A percentile compares a stretch with the other conserved stretches of the same genome.
Conservation (phyloP, 1,140 invertebrate genomes). For the Lucilia cuprina region DNA sequence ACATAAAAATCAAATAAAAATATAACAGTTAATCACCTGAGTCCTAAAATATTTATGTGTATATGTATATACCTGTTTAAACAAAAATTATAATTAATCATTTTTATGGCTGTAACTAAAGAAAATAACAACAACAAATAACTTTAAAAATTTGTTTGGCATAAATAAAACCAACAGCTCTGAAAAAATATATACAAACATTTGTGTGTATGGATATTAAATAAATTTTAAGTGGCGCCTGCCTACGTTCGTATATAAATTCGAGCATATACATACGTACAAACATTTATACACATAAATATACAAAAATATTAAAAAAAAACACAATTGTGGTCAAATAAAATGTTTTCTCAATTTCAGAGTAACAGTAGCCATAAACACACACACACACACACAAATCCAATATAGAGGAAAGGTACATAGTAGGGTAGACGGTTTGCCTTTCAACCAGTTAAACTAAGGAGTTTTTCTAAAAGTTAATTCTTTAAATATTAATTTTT, state of each 20-base stretch:
- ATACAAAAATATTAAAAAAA: background rate
- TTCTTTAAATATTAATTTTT: too few relatives aligned
- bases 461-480: too few relatives aligned
- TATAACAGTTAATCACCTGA: background rate
- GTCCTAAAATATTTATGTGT: background rate
- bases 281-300: background rate
- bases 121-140: background rate
- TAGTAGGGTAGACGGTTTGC: too few relatives aligned
- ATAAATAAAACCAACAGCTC: background rate
- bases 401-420: background rate
- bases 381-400: background rate
- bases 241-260: background rate
- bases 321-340: background rate
- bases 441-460: too few relatives aligned
- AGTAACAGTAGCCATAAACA: background rate
- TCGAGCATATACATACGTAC: background rate
- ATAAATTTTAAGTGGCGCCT: conserved; percentile 9
- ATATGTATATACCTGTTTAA: background rate
- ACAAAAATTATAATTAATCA: background rate
- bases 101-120: background rate
- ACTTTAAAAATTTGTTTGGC: background rate
- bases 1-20: background rate
- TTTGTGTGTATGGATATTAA: background rate
- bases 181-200: background rate
- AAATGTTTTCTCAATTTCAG: background rate